These are phyloP conservation scores for Bubo bubo DNA, from an alignment of 2,113 vertebrate genomes.

Conservation along the genomic window DNA sequence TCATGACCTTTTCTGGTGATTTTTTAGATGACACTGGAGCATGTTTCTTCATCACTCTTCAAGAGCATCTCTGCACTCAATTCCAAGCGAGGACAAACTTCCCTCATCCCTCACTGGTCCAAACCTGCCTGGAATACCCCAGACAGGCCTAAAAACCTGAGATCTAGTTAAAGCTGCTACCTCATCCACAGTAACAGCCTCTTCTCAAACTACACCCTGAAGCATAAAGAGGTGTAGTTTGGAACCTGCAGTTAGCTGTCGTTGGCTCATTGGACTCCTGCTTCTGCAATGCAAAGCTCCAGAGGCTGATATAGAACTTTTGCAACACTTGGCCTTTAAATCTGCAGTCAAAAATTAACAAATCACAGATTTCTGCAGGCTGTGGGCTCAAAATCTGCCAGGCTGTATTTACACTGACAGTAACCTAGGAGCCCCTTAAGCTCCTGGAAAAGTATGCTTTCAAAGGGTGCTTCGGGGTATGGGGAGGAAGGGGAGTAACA, in stretches of 20 bases:
- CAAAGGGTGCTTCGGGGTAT: background rate
- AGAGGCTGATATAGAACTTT: background rate
- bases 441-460: background rate
- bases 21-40: background rate
- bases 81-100: background rate
- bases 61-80: background rate
- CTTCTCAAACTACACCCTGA: background rate
- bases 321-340: background rate
- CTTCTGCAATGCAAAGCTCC: background rate
- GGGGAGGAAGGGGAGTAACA: background rate
- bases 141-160: background rate
- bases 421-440: background rate
- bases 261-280: background rate
- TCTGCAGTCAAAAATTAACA: conserved; percentile 54
- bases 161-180: background rate
- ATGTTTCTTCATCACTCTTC: background rate
- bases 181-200: background rate
- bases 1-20: background rate
- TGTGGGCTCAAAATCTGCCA: background rate
- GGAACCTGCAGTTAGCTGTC: background rate
- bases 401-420: background rate
- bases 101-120: background rate
- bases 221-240: background rate
- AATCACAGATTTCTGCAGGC: background rate
- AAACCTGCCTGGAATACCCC: background rate